Conservation (phyloP, 2,797 vertebrate species). For the Urosaurus nigricauda region DNA sequence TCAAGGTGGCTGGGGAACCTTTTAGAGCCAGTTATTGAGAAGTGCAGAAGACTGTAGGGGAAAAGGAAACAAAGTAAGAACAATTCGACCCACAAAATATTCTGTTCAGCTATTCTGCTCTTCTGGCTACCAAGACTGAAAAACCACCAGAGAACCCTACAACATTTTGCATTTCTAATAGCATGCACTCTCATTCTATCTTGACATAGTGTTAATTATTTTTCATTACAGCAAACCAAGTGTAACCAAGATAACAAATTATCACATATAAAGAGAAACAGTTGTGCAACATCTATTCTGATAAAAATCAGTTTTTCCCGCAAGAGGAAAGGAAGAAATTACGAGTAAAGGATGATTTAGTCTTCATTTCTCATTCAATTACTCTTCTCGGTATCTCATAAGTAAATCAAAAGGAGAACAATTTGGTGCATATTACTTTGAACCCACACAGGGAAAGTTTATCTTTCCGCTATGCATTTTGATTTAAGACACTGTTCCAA, state of each 20-base stretch:
- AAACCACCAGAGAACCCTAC: background rate
- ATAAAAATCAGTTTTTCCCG: background rate
- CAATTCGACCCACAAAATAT: background rate
- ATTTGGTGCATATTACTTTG: background rate
- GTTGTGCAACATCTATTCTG: background rate
- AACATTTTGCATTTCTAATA: background rate
- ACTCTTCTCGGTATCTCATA: background rate
- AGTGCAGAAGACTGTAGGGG: background rate
- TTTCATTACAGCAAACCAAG: conserved; percentile 5
- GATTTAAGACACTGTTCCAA: background rate
- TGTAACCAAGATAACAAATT: background rate
- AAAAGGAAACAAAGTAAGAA: background rate
- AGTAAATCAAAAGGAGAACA: conserved; percentile 4
- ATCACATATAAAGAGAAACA: background rate
- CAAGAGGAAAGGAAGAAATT: conserved; percentile 21
- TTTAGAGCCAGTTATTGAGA: background rate
- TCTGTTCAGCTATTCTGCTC: background rate
- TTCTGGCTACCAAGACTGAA: background rate
- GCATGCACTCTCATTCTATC: background rate
- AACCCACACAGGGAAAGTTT: background rate
- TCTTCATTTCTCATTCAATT: background rate
- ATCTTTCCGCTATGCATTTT: background rate
- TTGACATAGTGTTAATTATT: background rate
- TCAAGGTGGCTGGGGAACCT: background rate
- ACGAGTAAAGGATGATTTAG: background rate